Percentiles rank a stretch among this genome's conserved stretches.
phyloP scores from a whole-genome alignment of 2,888 invertebrate genomes.

The Apodemia mormo region DNA sequence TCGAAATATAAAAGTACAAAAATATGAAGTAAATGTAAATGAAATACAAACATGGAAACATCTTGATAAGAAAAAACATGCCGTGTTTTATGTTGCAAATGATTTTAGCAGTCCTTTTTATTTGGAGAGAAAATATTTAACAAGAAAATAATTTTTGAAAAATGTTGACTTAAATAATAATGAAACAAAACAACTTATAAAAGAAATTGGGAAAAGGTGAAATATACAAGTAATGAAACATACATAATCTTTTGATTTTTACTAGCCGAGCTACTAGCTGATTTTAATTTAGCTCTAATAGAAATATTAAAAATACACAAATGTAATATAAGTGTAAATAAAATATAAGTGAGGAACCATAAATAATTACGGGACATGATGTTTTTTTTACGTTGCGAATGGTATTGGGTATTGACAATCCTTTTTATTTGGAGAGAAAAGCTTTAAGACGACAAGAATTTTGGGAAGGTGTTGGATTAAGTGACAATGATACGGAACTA shows the following conservation, averaged over 20 bases:
- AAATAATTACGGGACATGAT: too few relatives aligned
- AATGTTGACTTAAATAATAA: background rate
- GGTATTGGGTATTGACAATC: conserved; percentile 48
- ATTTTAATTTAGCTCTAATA: too few relatives aligned
- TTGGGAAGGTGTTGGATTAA: conserved; percentile 4
- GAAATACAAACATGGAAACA: conserved; percentile 48
- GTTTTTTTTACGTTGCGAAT: conserved; percentile 47
- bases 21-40: too few relatives aligned
- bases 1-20: too few relatives aligned
- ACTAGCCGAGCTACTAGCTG: too few relatives aligned
- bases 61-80: conserved; percentile 52
- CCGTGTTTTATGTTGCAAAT: conserved; percentile 66
- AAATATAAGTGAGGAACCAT: too few relatives aligned
- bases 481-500: background rate
- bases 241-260: too few relatives aligned
- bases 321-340: too few relatives aligned
- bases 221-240: too few relatives aligned
- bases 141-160: conserved; percentile 18
- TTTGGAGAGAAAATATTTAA: conserved; percentile 61
- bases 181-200: background rate
- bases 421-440: conserved; percentile 61
- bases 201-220: background rate
- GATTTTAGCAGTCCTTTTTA: conserved; percentile 60
- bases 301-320: too few relatives aligned
- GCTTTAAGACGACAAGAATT: conserved; percentile 47